phyloP scores from a whole-genome alignment of 1,140 invertebrate species.

The Bombus sylvicola region DNA sequence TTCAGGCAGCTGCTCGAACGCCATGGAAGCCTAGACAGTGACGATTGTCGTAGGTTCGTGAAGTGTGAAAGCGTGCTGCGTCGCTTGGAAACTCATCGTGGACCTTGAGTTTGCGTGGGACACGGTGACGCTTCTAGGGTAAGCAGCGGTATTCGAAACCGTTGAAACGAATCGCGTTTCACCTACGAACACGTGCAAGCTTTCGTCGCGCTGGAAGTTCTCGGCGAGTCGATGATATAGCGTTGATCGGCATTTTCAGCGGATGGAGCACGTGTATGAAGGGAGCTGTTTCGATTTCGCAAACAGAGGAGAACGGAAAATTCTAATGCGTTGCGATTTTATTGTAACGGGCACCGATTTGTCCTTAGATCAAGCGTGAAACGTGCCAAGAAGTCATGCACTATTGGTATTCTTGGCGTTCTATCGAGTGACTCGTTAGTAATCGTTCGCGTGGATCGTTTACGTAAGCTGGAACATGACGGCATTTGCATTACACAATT shows the following conservation, averaged over 20 bases:
- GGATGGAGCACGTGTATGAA: neutral
- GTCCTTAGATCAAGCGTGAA: conserved; percentile 40
- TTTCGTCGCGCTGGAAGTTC: neutral
- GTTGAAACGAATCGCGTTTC: conserved; percentile 48
- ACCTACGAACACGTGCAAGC: conserved; percentile 3
- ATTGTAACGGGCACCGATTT: conserved; percentile 10
- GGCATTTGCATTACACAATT: conserved; percentile 46
- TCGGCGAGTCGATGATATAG: conserved; percentile 1
- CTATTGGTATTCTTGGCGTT: conserved; percentile 37
- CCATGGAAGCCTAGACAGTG: conserved; percentile 37
- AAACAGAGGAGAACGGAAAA: conserved; percentile 20
- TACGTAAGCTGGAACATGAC: conserved; percentile 42
- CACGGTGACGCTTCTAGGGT: conserved; percentile 36
- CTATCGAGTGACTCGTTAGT: neutral
- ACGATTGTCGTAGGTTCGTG: conserved; percentile 57
- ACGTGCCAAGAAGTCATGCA: conserved; percentile 38
- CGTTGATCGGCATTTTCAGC: neutral
- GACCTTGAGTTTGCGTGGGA: conserved; percentile 39
- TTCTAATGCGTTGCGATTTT: neutral
- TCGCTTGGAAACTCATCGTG: conserved; percentile 36
- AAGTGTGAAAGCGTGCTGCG: conserved; percentile 50
- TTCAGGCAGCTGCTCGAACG: conserved; percentile 57
- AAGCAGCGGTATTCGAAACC: conserved; percentile 35
- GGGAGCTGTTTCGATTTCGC: neutral
- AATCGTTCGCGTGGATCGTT: conserved; percentile 50